Conservation (phyloP, 1,140 invertebrate species). For the Ceratina australensis region DNA sequence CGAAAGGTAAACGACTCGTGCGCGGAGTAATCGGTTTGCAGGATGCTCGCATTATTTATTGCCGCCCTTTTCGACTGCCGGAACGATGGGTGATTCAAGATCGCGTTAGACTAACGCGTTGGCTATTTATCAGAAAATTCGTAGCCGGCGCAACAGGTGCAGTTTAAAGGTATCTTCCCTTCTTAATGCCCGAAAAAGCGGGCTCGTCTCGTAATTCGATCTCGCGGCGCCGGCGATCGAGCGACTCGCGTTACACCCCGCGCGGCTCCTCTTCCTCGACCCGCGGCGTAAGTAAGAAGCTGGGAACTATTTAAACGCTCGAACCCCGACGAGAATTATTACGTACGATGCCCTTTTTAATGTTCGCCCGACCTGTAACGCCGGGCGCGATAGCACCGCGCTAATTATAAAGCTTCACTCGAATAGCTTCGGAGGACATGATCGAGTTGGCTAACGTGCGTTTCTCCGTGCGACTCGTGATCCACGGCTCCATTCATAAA, state of each 20-base stretch:
- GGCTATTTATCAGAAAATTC: constrained; percentile 61
- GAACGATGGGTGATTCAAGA: constrained; percentile 34
- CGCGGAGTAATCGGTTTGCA: constrained; percentile 11
- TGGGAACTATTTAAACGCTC: background rate
- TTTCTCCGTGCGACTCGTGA: constrained; percentile 28
- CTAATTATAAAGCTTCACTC: constrained; percentile 30
- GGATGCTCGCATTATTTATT: constrained; percentile 7
- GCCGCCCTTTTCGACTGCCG: background rate
- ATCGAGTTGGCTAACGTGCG: constrained; percentile 29
- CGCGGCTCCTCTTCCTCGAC: too few species aligned
- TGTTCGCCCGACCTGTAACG: background rate
- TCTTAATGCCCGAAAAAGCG: constrained; percentile 51
- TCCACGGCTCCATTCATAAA: constrained; percentile 47
- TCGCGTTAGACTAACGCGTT: constrained; percentile 41
- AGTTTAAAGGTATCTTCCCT: constrained; percentile 56
- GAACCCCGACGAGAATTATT: background rate
- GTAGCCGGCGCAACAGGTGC: constrained; percentile 60
- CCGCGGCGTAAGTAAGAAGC: background rate
- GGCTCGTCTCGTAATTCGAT: constrained; percentile 34
- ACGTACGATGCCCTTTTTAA: background rate
- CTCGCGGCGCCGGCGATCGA: constrained; percentile 18
- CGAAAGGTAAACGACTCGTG: background rate
- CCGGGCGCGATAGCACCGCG: constrained; percentile 4
- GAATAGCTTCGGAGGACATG: constrained; percentile 13
- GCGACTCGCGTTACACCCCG: constrained; percentile 1